A percentile compares a stretch with the other conserved stretches of the same genome.
These are phyloP conservation scores for Habropoda laboriosa DNA, from an alignment of 1,140 invertebrate species.

Conservation along the genomic window DNA sequence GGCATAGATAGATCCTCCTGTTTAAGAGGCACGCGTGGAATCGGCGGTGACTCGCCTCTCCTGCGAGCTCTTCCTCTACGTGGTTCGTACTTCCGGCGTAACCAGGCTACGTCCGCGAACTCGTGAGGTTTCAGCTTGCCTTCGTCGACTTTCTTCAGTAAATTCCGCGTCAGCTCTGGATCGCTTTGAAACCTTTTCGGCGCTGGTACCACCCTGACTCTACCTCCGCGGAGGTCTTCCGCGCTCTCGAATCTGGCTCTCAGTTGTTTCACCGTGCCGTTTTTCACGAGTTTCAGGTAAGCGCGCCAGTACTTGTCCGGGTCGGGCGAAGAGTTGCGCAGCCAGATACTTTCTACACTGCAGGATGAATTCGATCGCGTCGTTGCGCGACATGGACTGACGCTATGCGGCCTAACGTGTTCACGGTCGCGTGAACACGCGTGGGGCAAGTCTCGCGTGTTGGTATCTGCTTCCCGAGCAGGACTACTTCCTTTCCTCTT, in stretches of 20 bases:
- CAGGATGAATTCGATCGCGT: constrained; percentile 79
- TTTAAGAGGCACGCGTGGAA: constrained; percentile 84
- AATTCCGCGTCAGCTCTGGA: constrained; percentile 86
- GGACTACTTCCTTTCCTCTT: constrained; percentile 66
- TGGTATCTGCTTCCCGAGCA: constrained; percentile 69
- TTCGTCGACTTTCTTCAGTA: constrained; percentile 79
- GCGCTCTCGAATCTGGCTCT: constrained; percentile 88
- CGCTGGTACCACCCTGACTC: constrained; percentile 68
- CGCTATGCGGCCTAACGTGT: constrained; percentile 74
- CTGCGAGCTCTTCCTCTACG: constrained; percentile 80
- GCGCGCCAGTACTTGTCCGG: constrained; percentile 87
- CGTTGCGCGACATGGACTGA: constrained; percentile 75
- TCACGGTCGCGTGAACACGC: constrained; percentile 72
- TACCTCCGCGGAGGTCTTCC: constrained; percentile 78
- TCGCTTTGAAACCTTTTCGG: constrained; percentile 88
- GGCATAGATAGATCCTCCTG: constrained; percentile 90
- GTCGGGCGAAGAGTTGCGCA: constrained; percentile 86
- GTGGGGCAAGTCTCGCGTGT: constrained; percentile 66
- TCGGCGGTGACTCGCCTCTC: constrained; percentile 83
- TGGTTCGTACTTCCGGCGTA: constrained; percentile 84
- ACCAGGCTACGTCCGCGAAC: constrained; percentile 84
- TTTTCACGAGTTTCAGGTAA: constrained; percentile 86
- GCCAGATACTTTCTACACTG: constrained; percentile 85
- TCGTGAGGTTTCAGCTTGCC: constrained; percentile 82
- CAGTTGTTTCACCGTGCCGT: constrained; percentile 89